A percentile compares a stretch with the other conserved stretches of the same genome.
phyloP scores from a whole-genome alignment of 2,113 vertebrate genomes.

The Hylia prasina region DNA sequence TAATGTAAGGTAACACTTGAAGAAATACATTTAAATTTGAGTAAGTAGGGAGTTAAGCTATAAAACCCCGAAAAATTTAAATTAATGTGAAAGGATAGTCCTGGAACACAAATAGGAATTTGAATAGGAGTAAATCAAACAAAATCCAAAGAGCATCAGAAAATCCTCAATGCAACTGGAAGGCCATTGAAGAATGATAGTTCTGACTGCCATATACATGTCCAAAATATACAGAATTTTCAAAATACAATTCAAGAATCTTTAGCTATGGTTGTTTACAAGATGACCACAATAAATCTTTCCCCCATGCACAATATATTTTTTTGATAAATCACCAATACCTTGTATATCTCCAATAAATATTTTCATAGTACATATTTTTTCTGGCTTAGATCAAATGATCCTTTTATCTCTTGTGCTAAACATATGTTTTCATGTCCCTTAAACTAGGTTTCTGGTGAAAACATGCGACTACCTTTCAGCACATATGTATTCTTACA shows the following conservation, averaged over 20 bases:
- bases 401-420: background rate
- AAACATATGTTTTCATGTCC: background rate
- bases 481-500: background rate
- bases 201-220: background rate
- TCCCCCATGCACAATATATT: rapidly evolving
- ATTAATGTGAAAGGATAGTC: background rate
- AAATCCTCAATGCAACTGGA: background rate
- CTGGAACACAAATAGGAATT: background rate
- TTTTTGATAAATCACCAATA: background rate
- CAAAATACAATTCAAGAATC: background rate
- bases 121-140: background rate
- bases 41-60: background rate
- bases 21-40: background rate
- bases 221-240: background rate
- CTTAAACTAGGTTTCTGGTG: background rate
- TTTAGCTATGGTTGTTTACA: background rate
- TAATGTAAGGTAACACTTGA: background rate
- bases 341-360: background rate
- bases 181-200: background rate
- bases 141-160: background rate
- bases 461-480: background rate
- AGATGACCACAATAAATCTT: background rate
- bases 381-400: background rate
- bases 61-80: background rate
- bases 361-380: background rate